phyloP scores from a whole-genome alignment of 2,797 vertebrate species.

The Premnoplex brunnescens region DNA sequence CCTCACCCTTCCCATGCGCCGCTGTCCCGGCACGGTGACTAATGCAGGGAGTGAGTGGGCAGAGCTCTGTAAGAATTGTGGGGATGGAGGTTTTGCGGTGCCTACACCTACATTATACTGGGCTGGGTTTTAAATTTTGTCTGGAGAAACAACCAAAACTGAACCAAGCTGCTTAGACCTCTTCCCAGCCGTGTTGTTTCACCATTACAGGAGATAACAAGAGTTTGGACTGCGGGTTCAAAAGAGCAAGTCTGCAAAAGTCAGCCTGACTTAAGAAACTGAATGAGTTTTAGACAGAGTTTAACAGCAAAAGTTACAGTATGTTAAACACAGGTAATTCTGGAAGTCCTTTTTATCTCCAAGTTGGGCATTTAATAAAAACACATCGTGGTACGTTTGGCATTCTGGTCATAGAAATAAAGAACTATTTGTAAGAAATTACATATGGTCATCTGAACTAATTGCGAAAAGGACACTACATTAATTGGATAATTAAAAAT shows the following conservation, averaged over 20 bases:
- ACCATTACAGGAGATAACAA: background rate
- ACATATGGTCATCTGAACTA: slow-evolving; percentile 78
- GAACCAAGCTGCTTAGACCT: background rate
- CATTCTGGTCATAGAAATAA: slow-evolving; percentile 78
- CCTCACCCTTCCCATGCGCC: fast-evolving
- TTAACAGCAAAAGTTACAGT: background rate
- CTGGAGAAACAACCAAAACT: background rate
- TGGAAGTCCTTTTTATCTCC: background rate
- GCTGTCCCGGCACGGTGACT: fast-evolving
- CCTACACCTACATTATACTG: fast-evolving
- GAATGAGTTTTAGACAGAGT: background rate
- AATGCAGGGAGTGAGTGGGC: fast-evolving
- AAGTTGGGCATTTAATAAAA: background rate
- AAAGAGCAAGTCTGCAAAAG: background rate
- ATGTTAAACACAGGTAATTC: background rate
- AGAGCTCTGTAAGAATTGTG: background rate
- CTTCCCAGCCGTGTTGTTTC: fast-evolving
- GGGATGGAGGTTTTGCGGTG: background rate
- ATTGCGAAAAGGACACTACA: slow-evolving; percentile 75
- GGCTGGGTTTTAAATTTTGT: background rate
- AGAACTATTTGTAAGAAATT: slow-evolving; percentile 68
- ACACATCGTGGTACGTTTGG: slow-evolving; percentile 73
- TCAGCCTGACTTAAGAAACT: background rate
- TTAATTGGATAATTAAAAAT: slow-evolving; percentile 83
- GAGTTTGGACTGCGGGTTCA: background rate